A percentile compares a stretch with the other conserved stretches of the same genome.
Conservation (phyloP, 2,113 vertebrate genomes). For the Hippoglossus stenolepis region DNA sequence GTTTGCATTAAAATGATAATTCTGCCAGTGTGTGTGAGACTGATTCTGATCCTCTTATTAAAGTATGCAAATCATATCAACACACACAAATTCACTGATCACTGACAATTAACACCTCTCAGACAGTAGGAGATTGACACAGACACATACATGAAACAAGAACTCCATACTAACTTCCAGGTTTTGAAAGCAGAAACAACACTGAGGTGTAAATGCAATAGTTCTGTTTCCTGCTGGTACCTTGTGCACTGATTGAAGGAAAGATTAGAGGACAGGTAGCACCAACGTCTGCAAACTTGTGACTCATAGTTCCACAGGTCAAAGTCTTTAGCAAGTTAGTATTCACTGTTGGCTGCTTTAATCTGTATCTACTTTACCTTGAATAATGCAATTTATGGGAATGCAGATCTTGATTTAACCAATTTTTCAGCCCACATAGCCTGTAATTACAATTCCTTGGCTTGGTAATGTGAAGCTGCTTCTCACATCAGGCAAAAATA, state of each 20-base stretch:
- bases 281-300: background rate
- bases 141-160: no score
- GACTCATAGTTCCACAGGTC: conserved; percentile 20
- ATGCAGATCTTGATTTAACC: conserved; percentile 34
- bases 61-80: background rate
- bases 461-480: background rate
- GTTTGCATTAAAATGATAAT: background rate
- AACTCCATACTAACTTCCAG: no score
- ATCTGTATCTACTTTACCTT: conserved; percentile 5
- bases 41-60: background rate
- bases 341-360: conserved; percentile 8
- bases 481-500: conserved; percentile 2
- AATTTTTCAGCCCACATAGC: conserved; percentile 47
- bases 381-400: conserved; percentile 37
- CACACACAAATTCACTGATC: conserved; percentile 21
- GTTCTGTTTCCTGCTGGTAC: background rate
- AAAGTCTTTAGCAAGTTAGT: conserved; percentile 23
- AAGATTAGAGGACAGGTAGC: background rate
- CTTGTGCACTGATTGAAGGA: background rate
- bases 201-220: background rate
- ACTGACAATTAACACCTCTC: background rate
- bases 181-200: background rate
- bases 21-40: background rate
- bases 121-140: background rate
- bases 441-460: conserved; percentile 25